Evolutionary conservation across 2,113 vertebrate species (phyloP), one percentile per base, ranked within the genome.

Genomic region (Thamnophis sirtalis): DNA sequence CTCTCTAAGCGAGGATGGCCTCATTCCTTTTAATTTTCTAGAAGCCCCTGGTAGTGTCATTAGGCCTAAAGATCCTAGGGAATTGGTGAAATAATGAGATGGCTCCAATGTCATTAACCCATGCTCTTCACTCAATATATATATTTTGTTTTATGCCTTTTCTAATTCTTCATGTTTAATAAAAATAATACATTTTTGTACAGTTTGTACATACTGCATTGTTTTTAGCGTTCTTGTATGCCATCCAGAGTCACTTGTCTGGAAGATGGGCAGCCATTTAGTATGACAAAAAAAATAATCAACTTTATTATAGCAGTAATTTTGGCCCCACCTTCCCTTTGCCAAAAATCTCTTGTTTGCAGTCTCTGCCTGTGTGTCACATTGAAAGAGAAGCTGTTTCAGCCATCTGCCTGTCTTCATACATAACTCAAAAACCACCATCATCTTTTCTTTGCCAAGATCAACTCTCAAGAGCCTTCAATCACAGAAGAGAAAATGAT

Each of bases 381-480:
- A 49, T 0, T 9, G 87, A 54, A 90, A 85, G 88, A 95, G 43
- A 49, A 84, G 33, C n/a, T 4, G 1, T 9, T 92, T 80, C 51
- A 92, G 92, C n/a, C 8, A 94, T 86, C 86, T 93, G 63, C 0
- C 93, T 91, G 2, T 55, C 87, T 91, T 21, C 90, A 2, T 91
- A 90, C 24, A 63, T 33, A 91, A 91, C 53, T 87, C 26, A 80
- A 93, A 94, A 53, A 84, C 48, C 86, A 90, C 93, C 92, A 13
- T 89, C 91, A 87, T 88, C 33, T 80, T 68, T 55, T 86, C 92
- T 21, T 86, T n/a, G 84, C 90, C 91, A 96, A 94, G 93, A 89
- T 7, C 94, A 63, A 50, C 84, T 24, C 87, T 53, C 68, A 38
- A 89, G 88, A 56, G 26, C 94, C 92, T 3, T 92, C 11, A 86